Base-by-base conservation (phyloP, 30 jellyfish, hydroid and myxozoan genomes). In the Rhopilema esculentum region DNA sequence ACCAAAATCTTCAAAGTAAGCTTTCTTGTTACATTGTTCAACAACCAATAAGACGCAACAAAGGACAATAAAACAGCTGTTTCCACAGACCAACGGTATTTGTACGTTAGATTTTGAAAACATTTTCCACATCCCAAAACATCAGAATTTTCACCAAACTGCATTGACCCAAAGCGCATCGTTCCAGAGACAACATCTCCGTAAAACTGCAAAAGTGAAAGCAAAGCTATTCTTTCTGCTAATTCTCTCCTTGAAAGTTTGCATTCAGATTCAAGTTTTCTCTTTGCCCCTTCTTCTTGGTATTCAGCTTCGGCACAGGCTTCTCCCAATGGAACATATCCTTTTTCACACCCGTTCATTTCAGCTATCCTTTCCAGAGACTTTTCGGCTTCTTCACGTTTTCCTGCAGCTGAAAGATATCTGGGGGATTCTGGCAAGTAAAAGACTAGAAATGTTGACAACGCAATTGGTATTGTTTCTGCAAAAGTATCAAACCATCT, bases 341-440 rank as follows among this genome's bases (percentile, higher is more conserved):
- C 57, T 2, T 2, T 6, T 2, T 40, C 57, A 40, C 6, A 6
- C 12, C 78, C 78, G 31, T 67, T 67, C 78, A 67, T 67, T 21
- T 20, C 23, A 18, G 78, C 78, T 0, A 67, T 67, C 22, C 18
- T 26, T 26, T 67, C 49, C 31, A 67, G 7, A 2, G 23, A 6
- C 33, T 21, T 18, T 1, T n/a, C 23, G 1, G 78, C 78, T 67
- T 67, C 78, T 1, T 67, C 78, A 18, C 31, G 40, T 49, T 49
- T 27, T 27, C 49, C 49, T 1, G 2, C 23, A 0, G 78, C 6
- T n/a, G 8, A 1, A 1, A 67, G 49, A 67, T n/a, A 67, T 27
- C 78, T 27, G 16, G 78, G 78, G 7, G 78, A 67, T 18, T 67
- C 78, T 16, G 78, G 78, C 22, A 67, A 49, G 49, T n/a, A 67